Conservation (phyloP, 53 echinoderm and acorn worm genomes). For the Antedon mediterranea region DNA sequence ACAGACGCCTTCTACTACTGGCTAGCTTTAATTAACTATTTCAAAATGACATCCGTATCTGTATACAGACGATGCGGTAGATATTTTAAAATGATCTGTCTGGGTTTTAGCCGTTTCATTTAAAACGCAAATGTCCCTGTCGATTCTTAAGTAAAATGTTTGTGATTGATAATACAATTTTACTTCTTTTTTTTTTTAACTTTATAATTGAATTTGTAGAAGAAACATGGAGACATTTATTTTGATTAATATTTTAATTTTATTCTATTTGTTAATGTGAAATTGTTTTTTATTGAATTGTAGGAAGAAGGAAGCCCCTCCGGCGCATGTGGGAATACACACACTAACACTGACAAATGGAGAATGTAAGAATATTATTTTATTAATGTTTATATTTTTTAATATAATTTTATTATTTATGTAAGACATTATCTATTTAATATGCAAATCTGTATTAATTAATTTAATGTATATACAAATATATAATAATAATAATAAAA, state of each 20-base stretch:
- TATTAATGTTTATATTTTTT: too few relatives aligned
- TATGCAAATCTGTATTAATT: too few relatives aligned
- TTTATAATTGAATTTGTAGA: too few relatives aligned
- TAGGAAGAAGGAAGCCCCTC: slow-evolving; percentile 85
- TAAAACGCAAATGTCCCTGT: background rate
- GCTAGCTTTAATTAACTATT: background rate
- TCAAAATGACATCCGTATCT: background rate
- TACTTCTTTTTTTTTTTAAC: too few relatives aligned
- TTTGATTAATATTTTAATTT: background rate
- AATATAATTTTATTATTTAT: too few relatives aligned
- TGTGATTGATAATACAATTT: background rate
- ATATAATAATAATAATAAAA: too few relatives aligned
- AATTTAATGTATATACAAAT: too few relatives aligned
- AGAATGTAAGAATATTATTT: slow-evolving; percentile 49
- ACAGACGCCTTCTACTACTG: background rate
- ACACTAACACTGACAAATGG: slow-evolving; percentile 29
- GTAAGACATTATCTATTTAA: too few relatives aligned
- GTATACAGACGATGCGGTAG: background rate
- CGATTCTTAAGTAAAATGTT: background rate
- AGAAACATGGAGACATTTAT: background rate
- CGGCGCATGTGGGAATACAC: slow-evolving; percentile 48
- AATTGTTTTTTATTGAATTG: slow-evolving; percentile 9
- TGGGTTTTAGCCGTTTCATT: background rate
- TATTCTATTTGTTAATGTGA: background rate
- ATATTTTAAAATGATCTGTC: background rate